Evolutionary conservation across 2,797 vertebrate genomes (phyloP).

Genomic region (Allochrocebus solatus): DNA sequence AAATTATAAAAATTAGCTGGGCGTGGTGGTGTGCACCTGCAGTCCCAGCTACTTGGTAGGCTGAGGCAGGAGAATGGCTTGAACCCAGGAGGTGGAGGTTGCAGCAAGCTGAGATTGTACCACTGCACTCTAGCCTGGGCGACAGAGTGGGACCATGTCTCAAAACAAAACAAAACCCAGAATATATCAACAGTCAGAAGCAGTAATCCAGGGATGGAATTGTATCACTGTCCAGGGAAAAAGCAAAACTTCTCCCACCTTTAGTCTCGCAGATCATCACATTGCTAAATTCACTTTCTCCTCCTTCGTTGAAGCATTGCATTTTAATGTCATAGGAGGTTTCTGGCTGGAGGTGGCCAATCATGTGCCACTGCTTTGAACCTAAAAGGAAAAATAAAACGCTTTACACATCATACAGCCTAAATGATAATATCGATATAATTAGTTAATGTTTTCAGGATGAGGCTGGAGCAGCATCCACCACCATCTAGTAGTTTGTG

Average conservation of each 20-base stretch:
- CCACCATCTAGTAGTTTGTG: neutral
- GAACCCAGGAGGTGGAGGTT: neutral
- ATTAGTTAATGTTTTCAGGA: neutral
- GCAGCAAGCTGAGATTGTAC: neutral
- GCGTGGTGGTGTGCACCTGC: neutral
- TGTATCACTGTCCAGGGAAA: neutral
- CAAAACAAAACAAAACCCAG: neutral
- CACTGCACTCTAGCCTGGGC: neutral
- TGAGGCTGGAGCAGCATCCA: neutral
- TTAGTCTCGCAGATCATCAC: constrained; percentile 99
- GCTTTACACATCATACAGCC: neutral
- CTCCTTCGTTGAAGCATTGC: constrained; percentile 98
- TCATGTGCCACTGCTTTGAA: constrained; percentile 94
- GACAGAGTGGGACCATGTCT: neutral
- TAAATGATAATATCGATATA: neutral
- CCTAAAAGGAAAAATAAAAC: constrained; percentile 82
- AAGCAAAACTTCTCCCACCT: constrained; percentile 85
- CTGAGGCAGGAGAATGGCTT: neutral
- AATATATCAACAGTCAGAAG: neutral
- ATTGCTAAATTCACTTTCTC: constrained; percentile 97
- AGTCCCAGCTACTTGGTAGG: neutral
- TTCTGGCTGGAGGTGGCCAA: constrained; percentile 95
- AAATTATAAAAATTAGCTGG: neutral
- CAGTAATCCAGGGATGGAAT: neutral
- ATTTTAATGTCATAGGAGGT: constrained; percentile 99